Evolutionary conservation across 1,140 invertebrate species (phyloP).

Genomic region (Eumaeus atala): DNA sequence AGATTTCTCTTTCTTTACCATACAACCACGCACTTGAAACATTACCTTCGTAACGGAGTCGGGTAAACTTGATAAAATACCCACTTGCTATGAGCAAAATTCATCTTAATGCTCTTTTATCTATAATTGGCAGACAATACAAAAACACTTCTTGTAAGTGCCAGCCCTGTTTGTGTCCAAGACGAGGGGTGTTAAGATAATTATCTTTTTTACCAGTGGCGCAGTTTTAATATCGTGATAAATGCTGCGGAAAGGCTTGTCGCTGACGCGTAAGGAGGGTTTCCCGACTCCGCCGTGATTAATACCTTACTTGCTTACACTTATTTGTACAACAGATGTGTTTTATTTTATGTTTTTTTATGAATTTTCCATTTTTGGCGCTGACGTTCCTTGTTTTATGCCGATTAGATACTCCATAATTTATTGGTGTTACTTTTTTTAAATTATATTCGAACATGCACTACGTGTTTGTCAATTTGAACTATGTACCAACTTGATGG

Average conservation of each 20-base stretch:
- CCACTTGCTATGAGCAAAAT: too few relatives aligned
- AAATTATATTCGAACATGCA: too few relatives aligned
- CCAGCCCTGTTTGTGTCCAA: conserved; percentile 28
- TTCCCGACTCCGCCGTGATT: conserved; percentile 57
- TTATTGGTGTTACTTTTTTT: conserved; percentile 29
- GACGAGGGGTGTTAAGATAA: conserved; percentile 71
- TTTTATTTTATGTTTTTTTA: conserved; percentile 66
- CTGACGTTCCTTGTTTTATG: conserved; percentile 62
- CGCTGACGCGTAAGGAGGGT: conserved; percentile 65
- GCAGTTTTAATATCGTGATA: conserved; percentile 69
- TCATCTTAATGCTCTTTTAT: too few relatives aligned
- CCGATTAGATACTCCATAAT: conserved; percentile 40
- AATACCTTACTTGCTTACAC: conserved; percentile 56
- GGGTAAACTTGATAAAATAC: too few relatives aligned
- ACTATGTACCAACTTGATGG: too few relatives aligned
- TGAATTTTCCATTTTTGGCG: conserved; percentile 48
- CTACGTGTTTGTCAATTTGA: conserved; percentile 9
- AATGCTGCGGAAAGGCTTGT: conserved; percentile 70
- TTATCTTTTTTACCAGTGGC: conserved; percentile 71
- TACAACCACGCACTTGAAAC: too few relatives aligned
- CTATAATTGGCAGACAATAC: too few relatives aligned
- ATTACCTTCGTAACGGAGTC: too few relatives aligned
- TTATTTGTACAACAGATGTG: conserved; percentile 68
- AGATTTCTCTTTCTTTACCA: too few relatives aligned
- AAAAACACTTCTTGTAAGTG: too few relatives aligned